These are phyloP conservation scores for Stenoptilia bipunctidactyla DNA, from an alignment of 2,888 invertebrate genomes.

Conservation along the genomic window DNA sequence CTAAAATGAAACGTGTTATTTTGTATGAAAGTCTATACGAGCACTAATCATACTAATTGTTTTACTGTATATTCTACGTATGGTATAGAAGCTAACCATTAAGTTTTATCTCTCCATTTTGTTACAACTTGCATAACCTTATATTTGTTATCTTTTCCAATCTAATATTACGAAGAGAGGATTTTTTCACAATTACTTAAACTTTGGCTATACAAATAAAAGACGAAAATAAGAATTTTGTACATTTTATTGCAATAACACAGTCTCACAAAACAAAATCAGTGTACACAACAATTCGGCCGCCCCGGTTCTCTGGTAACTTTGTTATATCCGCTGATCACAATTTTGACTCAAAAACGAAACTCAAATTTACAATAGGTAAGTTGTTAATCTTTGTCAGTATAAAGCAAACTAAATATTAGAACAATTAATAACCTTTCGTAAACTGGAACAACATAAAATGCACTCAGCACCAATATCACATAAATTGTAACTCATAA, in stretches of 20 bases:
- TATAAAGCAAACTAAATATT: slow-evolving; percentile 4
- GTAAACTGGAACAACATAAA: slow-evolving; percentile 25
- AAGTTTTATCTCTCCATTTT: no score
- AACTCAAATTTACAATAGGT: slow-evolving; percentile 14
- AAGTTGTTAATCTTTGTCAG: not conserved
- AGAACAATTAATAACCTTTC: not conserved
- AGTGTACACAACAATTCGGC: slow-evolving; percentile 50
- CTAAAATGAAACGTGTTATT: no score
- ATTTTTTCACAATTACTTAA: no score
- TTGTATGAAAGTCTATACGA: no score
- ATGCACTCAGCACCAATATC: slow-evolving; percentile 47
- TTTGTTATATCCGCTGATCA: slow-evolving; percentile 49
- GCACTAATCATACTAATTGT: no score
- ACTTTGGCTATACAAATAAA: no score
- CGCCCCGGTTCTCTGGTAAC: slow-evolving; percentile 58
- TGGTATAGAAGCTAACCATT: no score
- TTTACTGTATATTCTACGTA: no score
- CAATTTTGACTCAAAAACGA: slow-evolving; percentile 41
- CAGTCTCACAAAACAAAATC: slow-evolving; percentile 59
- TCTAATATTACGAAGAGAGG: no score
- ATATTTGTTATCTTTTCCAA: no score
- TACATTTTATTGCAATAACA: slow-evolving; percentile 66
- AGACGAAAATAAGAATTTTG: slow-evolving; percentile 26
- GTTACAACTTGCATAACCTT: no score
- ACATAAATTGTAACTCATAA: slow-evolving; percentile 36